Evolutionary conservation across 2,113 vertebrate species (phyloP).

Genomic region (Cyanoderma ruficeps): DNA sequence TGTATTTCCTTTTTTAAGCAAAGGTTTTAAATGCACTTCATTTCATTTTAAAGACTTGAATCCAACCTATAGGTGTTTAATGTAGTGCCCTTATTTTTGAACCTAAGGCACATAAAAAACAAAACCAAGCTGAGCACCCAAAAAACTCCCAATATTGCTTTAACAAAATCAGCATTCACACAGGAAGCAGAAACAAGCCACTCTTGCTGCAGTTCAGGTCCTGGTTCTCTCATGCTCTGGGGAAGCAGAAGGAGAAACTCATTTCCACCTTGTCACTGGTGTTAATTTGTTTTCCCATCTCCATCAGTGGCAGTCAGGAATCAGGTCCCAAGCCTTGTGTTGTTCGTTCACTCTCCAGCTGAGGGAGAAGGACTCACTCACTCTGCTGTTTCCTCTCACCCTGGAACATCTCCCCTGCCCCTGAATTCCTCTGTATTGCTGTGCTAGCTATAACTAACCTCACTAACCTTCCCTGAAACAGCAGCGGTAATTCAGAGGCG

Average conservation of each 20-base stretch:
- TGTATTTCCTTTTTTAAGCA: background rate
- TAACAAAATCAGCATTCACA: background rate
- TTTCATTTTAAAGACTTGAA: background rate
- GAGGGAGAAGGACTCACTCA: rapidly evolving
- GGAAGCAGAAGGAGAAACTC: background rate
- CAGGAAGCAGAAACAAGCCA: background rate
- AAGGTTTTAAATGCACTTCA: background rate
- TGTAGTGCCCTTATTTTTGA: background rate
- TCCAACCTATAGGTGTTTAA: background rate
- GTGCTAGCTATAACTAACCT: background rate
- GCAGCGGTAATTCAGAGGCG: background rate
- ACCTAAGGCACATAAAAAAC: background rate
- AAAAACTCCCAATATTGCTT: background rate
- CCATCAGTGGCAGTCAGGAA: rapidly evolving
- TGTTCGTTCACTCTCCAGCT: rapidly evolving
- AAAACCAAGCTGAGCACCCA: background rate
- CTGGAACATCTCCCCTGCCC: background rate
- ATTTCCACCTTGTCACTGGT: background rate
- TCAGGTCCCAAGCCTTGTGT: background rate
- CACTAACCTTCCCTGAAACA: background rate
- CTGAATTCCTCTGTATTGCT: background rate
- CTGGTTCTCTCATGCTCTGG: background rate
- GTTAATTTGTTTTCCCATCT: background rate
- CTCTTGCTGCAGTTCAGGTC: background rate
- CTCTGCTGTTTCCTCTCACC: background rate